phyloP scores from a whole-genome alignment of 2,113 vertebrate genomes.

The Puma concolor region DNA sequence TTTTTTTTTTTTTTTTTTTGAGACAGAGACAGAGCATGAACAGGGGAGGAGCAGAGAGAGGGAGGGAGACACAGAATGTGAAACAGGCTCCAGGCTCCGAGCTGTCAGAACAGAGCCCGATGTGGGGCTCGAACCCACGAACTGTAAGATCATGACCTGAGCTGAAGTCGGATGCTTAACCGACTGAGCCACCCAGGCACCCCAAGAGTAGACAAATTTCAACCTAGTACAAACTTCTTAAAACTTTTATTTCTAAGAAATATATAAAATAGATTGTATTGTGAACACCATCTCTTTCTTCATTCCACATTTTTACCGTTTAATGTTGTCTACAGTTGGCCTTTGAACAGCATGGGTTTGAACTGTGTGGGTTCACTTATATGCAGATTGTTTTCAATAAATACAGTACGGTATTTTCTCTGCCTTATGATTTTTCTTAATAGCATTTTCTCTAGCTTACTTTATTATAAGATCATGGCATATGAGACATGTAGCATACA shows the following conservation, averaged over 20 bases:
- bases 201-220: background rate
- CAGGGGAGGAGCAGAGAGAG: too few species aligned
- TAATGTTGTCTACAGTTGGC: background rate
- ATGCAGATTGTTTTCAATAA: background rate
- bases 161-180: too few species aligned
- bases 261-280: background rate
- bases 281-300: background rate
- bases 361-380: background rate
- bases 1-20: too few species aligned
- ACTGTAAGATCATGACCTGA: too few species aligned
- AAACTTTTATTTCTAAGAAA: background rate
- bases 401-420: background rate
- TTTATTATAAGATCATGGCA: background rate
- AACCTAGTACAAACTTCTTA: background rate
- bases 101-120: too few species aligned
- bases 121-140: too few species aligned
- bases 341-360: background rate
- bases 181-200: too few species aligned
- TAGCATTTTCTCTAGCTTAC: background rate
- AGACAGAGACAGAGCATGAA: too few species aligned
- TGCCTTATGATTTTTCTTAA: background rate
- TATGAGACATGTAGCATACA: background rate
- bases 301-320: background rate
- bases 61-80: too few species aligned
- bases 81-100: too few species aligned